Evolutionary conservation across 1,140 invertebrate species (phyloP), one percentile per base, ranked within the genome.

Genomic region (Amyelois transitella): DNA sequence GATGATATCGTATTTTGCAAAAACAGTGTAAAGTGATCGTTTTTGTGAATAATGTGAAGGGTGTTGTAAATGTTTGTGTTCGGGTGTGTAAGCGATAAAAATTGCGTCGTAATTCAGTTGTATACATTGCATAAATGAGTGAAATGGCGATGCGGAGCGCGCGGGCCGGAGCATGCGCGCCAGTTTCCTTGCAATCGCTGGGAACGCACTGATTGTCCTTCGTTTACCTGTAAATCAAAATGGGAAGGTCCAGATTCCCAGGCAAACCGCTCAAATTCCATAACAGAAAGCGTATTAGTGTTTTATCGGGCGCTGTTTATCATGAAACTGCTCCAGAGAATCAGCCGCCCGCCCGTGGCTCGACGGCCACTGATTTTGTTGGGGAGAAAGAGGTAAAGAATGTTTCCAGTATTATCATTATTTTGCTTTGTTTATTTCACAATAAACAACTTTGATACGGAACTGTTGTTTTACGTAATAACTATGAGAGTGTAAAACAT

Each of bases 261-360:
- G 94, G 94, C 66, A 95, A 94, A 91, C 94, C 94, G 83, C 92
- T 94, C 65, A 95, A 95, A 90, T 93, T 93, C 89, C 92, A 93
- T 79, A 94, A 94, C 89, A 93, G 93, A 90, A 94, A 94, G 84
- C 91, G 93, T 88, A 91, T 94, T 80, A 94, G 93, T 90, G 93
- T 94, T 82, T 90, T 94, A 77, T 87, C 84, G 62, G 84, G 84
- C 44, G 67, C 81, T 72, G 78, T 86, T 74, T 83, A 87, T 64
- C 77, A 86, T 80, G 85, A 88, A 65, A 88, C 75, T 77, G 62
- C 77, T 76, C 64, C 76, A 68, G 80, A 87, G 62, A 75, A 66
- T 62, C 80, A 82, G 60, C 76, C 85, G 73, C 76, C 78, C 72
- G 77, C 76, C 73, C 82, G 79, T 67, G 76, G 81, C 72, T 74